Conservation (phyloP, 1,140 invertebrate species). For the Maconellicoccus hirsutus region DNA sequence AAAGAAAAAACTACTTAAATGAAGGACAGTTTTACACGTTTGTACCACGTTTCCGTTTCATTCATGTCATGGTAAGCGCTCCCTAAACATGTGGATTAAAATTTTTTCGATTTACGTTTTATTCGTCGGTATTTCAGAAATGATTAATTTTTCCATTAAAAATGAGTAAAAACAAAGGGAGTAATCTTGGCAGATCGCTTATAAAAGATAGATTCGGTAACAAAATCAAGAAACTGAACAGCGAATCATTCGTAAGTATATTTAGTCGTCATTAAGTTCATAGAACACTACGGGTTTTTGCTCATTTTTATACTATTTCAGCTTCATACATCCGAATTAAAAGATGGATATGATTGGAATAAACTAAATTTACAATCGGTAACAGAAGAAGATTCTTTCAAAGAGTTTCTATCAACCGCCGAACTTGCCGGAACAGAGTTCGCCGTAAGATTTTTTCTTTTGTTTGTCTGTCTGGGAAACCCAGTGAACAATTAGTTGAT, state of each 20-base stretch:
- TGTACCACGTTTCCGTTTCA: too few relatives aligned
- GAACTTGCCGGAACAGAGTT: slow-evolving; percentile 89
- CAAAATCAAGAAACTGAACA: slow-evolving; percentile 31
- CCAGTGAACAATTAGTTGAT: neutral
- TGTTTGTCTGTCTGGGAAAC: neutral
- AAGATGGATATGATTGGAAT: slow-evolving; percentile 84
- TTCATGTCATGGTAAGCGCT: too few relatives aligned
- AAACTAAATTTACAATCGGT: slow-evolving; percentile 82
- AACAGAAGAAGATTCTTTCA: slow-evolving; percentile 87
- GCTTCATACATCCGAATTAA: slow-evolving; percentile 75
- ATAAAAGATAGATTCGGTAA: slow-evolving; percentile 64
- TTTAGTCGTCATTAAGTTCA: neutral
- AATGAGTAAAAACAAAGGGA: slow-evolving; percentile 54
- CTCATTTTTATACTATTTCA: slow-evolving; percentile 35
- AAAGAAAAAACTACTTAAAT: too few relatives aligned
- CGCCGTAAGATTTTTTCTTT: slow-evolving; percentile 35
- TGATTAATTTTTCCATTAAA: neutral
- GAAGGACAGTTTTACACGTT: too few relatives aligned
- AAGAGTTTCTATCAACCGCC: slow-evolving; percentile 90
- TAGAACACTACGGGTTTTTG: neutral
- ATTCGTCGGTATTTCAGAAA: too few relatives aligned
- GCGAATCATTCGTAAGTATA: slow-evolving; percentile 30
- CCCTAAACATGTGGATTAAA: too few relatives aligned
- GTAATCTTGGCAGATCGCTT: slow-evolving; percentile 51
- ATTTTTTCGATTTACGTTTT: too few relatives aligned